A percentile compares a stretch with the other conserved stretches of the same genome.
Evolutionary conservation across 1,140 invertebrate genomes (phyloP).

Genomic region (Drosophila santomea): DNA sequence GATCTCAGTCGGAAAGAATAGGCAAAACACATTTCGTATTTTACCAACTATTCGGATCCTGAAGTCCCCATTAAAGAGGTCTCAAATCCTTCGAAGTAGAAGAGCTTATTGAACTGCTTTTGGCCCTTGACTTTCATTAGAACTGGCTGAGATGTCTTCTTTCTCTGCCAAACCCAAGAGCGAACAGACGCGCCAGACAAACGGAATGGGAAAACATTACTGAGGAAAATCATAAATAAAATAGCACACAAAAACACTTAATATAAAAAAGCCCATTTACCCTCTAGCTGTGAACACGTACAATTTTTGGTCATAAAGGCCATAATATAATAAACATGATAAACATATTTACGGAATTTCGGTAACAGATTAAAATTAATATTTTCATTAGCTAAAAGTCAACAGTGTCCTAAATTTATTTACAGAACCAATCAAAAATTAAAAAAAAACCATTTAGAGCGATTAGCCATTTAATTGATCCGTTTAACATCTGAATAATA

Average conservation of each 20-base stretch:
- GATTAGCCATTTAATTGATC: too few species aligned
- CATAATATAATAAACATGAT: background rate
- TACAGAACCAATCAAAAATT: too few species aligned
- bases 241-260: background rate
- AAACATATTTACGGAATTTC: background rate
- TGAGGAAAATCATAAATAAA: conserved; percentile 1
- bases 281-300: too few species aligned
- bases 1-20: conserved; percentile 19
- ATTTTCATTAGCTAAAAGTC: background rate
- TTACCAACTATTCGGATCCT: conserved; percentile 32
- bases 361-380: too few species aligned
- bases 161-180: conserved; percentile 43
- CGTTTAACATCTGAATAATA: too few species aligned
- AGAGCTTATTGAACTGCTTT: conserved; percentile 42
- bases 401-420: too few species aligned
- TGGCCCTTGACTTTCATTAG: conserved; percentile 63
- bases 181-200: conserved; percentile 64
- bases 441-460: too few species aligned
- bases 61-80: conserved; percentile 31
- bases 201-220: conserved; percentile 23
- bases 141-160: conserved; percentile 42
- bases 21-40: conserved; percentile 16
- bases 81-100: conserved; percentile 29
- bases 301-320: too few species aligned
- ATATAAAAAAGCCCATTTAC: too few species aligned